Conservation (phyloP, 2,113 vertebrate genomes). For the Fukomys damarensis region DNA sequence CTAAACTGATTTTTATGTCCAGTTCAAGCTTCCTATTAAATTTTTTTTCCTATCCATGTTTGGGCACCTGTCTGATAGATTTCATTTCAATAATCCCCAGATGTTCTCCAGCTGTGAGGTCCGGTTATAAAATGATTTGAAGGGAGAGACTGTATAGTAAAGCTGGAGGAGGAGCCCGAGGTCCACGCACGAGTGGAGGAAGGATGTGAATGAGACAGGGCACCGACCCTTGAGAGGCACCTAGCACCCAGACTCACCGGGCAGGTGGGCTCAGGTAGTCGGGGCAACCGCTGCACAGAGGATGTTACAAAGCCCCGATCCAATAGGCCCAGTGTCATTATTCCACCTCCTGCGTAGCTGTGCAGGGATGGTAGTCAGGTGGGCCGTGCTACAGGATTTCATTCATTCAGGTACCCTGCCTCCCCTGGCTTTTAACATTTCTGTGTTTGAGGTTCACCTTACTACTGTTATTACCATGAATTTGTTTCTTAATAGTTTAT, state of each 20-base stretch:
- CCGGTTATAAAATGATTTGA: neutral
- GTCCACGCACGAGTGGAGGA: accelerated
- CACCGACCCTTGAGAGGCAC: neutral
- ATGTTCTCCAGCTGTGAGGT: neutral
- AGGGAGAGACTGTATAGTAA: neutral
- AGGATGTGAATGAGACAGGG: neutral
- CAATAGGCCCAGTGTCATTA: neutral
- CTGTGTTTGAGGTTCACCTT: neutral
- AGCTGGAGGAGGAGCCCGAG: neutral
- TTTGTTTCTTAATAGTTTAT: neutral
- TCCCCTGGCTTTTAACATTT: neutral
- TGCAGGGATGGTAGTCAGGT: too few species aligned
- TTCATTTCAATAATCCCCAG: neutral
- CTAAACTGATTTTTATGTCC: neutral
- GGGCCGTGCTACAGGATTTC: neutral
- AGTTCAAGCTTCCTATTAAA: neutral
- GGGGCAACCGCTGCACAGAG: accelerated
- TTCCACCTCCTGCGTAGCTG: too few species aligned
- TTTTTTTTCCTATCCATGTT: neutral
- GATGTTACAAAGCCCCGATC: accelerated
- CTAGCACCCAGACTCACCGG: too few species aligned
- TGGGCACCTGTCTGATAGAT: neutral
- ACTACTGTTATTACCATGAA: neutral
- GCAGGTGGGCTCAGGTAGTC: neutral
- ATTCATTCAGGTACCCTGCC: neutral